Evolutionary conservation across 2,797 vertebrate species (phyloP), one percentile per base, ranked within the genome.

Genomic region (Crenichthys baileyi): DNA sequence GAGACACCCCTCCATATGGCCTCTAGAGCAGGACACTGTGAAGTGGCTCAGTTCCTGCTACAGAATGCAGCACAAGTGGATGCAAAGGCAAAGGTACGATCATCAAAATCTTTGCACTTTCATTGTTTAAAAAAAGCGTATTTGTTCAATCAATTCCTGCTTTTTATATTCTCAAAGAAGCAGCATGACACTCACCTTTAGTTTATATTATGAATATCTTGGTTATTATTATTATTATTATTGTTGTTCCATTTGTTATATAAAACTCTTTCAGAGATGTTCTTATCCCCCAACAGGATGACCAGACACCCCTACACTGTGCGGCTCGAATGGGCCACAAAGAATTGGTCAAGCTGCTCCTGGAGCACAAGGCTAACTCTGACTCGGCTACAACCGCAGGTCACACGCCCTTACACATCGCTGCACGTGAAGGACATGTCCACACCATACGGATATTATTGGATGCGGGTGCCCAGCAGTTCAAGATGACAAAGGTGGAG

Each of bases 1-100:
- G 98, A 99, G 95, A 99, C 98, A 0, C 98, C 98, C 0, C 93
- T 99, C 29, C 98, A 99, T 89, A 99, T 99, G 98, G 98, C 98
- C 67, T 97, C 97, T 84, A 95, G 98, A 91, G 97, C 97, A 15
- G 98, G 97, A 56, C 98, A 99, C 91, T 96, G 89, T 0, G 98
- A 99, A 83, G 98, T 99, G 70, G 98, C 98, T 72, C 97, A 97
- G 87, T 99, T 98, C 81, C 93, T 99, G 89, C 95, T 99, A 74
- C 97, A 98, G 92, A 99, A 99, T 86, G 94, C 97, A 87, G 98
- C 98, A 70, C 98, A 98, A 92, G 98, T 97, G 89, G 98, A 99
- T 0, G 97, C 97, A 79, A 98, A 96, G 90, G 98, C 98, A 22
- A 99, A 99, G 97, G 98, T 99, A 93, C 0, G 15, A 78, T 20